Base-by-base conservation (phyloP, 2,888 invertebrate genomes). In the Cancer borealis region DNA sequence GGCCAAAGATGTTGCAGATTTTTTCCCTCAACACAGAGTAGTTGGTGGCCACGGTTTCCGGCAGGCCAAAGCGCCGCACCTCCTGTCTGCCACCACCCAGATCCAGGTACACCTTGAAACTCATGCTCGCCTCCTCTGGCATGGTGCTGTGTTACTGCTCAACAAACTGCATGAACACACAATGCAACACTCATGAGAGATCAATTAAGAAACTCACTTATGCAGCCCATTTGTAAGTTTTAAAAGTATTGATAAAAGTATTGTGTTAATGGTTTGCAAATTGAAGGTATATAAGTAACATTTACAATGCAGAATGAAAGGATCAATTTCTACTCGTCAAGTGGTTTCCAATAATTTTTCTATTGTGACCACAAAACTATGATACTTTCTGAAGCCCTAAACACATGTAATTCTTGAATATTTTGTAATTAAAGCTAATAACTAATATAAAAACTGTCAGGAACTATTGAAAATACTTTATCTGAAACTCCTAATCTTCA, bases 41-140 rank as follows among this genome's bases (percentile, higher is more conserved):
- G 95, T 92, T 95, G 14, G 95, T 95, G 93, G 95, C 94, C 21
- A 95, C 66, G 12, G 79, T 91, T 30, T 94, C 94, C 4, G 93
- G 93, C 73, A 95, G 49, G n/a, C 94, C 95, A 73, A 95, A 95
- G 0, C 95, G 47, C 2, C 95, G 93, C 12, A 95, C 95, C 66
- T 95, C 95, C 47, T 93, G 93, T 30, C 39, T 49, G 54, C 93
- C 95, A 5, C 91, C 94, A 39, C 94, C 94, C 12, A 73, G 39
- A 39, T 93, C 91, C 88, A 95, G 73, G 89, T 93, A 95, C 6
- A 94, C 95, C 94, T 95, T 95, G 30, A 95, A 91, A 73, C 95
- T 95, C 92, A 94, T 90, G 54, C 92, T 95, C n/a, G 79, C 88
- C 12, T 94, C 94, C 14, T 93, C 93, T 5, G 93, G 49, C 95